Conservation (phyloP, 2,888 invertebrate species). For the Scrobipalpa costella region DNA sequence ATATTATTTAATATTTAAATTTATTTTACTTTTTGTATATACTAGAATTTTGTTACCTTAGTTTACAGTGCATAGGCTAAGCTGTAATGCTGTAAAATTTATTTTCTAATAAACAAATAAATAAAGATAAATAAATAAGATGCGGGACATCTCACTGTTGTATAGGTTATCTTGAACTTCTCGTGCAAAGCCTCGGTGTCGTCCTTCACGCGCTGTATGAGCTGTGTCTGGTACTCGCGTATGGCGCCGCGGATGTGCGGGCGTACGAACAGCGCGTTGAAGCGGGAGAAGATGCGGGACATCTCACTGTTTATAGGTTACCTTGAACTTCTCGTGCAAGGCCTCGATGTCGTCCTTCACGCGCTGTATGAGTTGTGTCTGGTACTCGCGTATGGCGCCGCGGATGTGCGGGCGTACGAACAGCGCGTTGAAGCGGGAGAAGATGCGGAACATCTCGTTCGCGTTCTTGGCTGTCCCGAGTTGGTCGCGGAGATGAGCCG, state of each 20-base stretch:
- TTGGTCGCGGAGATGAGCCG: slow-evolving; percentile 98
- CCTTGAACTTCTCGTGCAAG: slow-evolving; percentile 96
- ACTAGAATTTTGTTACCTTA: too few species aligned
- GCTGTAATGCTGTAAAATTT: too few species aligned
- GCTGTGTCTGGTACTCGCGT: slow-evolving; percentile 98
- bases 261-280: slow-evolving; percentile 98
- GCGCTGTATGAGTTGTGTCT: slow-evolving; percentile 98
- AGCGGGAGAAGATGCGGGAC: slow-evolving; percentile 99
- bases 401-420: slow-evolving; percentile 99
- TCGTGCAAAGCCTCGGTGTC: slow-evolving; percentile 99
- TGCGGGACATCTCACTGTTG: slow-evolving; percentile 88
- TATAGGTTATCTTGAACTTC: slow-evolving; percentile 91
- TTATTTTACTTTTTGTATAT: too few species aligned
- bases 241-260: slow-evolving; percentile 99
- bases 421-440: slow-evolving; percentile 98
- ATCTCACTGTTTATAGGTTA: slow-evolving; percentile 89
- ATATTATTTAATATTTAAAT: too few species aligned
- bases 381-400: slow-evolving; percentile 99
- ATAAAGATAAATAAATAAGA: too few species aligned
- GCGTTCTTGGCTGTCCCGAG: slow-evolving; percentile 99
- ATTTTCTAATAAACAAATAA: too few species aligned
- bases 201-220: slow-evolving; percentile 99
- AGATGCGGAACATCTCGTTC: slow-evolving; percentile 99
- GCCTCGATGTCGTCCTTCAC: slow-evolving; percentile 99
- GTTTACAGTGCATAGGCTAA: too few species aligned